Evolutionary conservation across 2,888 invertebrate species (phyloP).

Genomic region (Ennomos quercinarius): DNA sequence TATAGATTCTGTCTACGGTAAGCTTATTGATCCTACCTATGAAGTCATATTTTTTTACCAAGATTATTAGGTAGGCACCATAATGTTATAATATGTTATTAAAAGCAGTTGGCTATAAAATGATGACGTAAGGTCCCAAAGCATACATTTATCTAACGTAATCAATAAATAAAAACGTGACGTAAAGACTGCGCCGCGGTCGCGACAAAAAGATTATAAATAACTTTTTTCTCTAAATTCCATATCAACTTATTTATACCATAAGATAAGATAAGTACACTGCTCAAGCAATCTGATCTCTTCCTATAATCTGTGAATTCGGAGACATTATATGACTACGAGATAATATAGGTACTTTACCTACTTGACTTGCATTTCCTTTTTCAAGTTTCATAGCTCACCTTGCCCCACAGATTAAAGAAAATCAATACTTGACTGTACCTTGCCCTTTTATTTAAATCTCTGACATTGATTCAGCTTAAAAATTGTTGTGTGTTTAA

Average conservation of each 20-base stretch:
- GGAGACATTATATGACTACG: neutral
- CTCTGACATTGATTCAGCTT: constrained; percentile 25
- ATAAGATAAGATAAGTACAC: constrained; percentile 47
- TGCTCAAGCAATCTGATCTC: constrained; percentile 35
- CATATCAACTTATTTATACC: constrained; percentile 48
- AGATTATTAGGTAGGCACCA: no score
- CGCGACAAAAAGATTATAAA: constrained; percentile 57
- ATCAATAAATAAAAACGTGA: constrained; percentile 48
- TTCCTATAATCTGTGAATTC: constrained; percentile 21
- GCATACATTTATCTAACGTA: constrained; percentile 46
- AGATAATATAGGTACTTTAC: no score
- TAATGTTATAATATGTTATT: no score
- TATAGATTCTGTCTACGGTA: no score
- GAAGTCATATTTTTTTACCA: no score
- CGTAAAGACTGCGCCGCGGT: constrained; percentile 35
- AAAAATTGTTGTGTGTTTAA: constrained; percentile 17
- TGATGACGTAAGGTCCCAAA: constrained; percentile 29
- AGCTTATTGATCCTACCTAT: no score
- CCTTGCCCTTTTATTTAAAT: constrained; percentile 20
- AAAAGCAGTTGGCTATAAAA: neutral
- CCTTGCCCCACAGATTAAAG: no score
- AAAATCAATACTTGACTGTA: neutral
- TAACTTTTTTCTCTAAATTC: constrained; percentile 64
- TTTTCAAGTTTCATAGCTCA: no score
- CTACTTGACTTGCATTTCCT: no score